phyloP scores from a whole-genome alignment of 2,113 vertebrate species.

The Pipra filicauda region DNA sequence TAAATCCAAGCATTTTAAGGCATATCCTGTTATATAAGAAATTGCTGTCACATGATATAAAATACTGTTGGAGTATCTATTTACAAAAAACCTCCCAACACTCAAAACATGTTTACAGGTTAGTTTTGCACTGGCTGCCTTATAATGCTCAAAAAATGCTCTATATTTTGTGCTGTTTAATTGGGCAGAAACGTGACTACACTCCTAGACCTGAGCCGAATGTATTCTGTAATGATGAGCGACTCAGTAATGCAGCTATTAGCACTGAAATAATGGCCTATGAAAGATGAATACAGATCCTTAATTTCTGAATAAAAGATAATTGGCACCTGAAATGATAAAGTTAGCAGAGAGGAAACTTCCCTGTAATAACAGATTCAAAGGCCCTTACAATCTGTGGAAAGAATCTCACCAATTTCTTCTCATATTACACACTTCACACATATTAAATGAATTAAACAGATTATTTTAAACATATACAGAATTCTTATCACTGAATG shows the following conservation, averaged over 20 bases:
- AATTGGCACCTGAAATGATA: not conserved
- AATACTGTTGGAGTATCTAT: not conserved
- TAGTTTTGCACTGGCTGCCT: not conserved
- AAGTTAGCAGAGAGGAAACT: not conserved
- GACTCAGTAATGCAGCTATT: not conserved
- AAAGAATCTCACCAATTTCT: not conserved
- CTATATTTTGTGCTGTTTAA: not conserved
- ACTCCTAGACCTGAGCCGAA: not conserved
- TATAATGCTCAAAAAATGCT: not conserved
- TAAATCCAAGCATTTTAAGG: not conserved
- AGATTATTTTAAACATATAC: not conserved
- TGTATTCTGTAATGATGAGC: not conserved
- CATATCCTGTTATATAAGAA: not conserved
- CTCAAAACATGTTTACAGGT: not conserved
- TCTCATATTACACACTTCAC: not conserved
- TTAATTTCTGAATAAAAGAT: not conserved
- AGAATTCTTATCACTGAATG: not conserved
- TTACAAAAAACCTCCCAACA: not conserved
- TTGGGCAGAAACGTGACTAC: not conserved
- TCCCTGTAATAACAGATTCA: not conserved
- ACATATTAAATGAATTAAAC: not conserved
- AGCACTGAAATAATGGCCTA: not conserved
- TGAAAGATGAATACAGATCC: not conserved
- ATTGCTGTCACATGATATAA: not conserved
- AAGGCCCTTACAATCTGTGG: not conserved